phyloP scores from a whole-genome alignment of 2,888 invertebrate species.

The Tipula unca region DNA sequence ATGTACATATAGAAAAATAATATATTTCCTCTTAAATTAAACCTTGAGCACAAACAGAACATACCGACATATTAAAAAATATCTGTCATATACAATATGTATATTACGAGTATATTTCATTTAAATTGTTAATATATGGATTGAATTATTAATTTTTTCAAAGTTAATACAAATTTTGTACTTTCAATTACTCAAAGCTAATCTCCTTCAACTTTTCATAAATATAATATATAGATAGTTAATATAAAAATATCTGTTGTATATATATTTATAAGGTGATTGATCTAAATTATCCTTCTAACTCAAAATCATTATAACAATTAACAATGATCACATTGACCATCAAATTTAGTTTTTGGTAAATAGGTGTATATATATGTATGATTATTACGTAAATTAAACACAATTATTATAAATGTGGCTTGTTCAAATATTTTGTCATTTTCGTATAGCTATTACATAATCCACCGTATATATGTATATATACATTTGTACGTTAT shows the following conservation, averaged over 20 bases:
- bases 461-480: not conserved
- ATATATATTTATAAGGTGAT: not conserved
- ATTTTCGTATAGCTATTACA: not conserved
- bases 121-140: not conserved
- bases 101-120: too few species aligned
- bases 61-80: not conserved
- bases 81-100: not conserved
- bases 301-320: not conserved
- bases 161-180: not conserved
- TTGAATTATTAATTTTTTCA: not conserved
- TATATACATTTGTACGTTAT: not conserved
- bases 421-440: not conserved
- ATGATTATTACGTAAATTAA: not conserved
- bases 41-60: not conserved
- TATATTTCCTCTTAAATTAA: not conserved
- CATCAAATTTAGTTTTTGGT: not conserved
- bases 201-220: not conserved
- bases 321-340: not conserved
- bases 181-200: not conserved
- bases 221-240: too few species aligned
- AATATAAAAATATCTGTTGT: not conserved
- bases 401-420: not conserved
- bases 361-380: not conserved
- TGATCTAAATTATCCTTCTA: not conserved
- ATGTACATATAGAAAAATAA: too few species aligned